Base-by-base conservation (phyloP, 2,888 invertebrate species). In the Calliphora vomitoria region DNA sequence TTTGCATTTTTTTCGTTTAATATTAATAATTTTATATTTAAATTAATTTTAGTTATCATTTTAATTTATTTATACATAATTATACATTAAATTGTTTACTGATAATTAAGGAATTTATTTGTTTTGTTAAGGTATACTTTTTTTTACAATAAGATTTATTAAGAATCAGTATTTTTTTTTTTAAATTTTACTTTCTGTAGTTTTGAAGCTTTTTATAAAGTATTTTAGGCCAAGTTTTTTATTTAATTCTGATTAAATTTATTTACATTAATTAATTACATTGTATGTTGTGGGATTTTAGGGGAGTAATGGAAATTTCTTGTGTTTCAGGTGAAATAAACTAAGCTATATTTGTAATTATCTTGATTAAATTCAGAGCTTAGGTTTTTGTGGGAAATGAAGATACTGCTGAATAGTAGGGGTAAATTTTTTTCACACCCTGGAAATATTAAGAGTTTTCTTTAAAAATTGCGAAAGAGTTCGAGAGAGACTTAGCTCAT, bases 21-120 rank as follows among this genome's bases (percentile, higher is more conserved):
- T 68, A 76, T 41, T 55, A n/a, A 50, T 60, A 25, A 75, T 72
- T 69, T 15, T 41, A 69, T 53, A 69, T 76, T 64, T 75, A 38
- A 75, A 82, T 47, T 55, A 60, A 38, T 75, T 44, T 55, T 72
- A 53, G 35, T 64, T 64, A 55, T 81, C 44, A 38, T 71, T 69
- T 50, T 58, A 69, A 55, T 79, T 79, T 82, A 55, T 79, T 79
- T 82, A 20, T 79, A 82, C 80, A 80, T 80, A 82, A 78, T 89
- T 88, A n/a, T 78, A 86, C 88, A 87, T 69, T 47, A 38, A 64
- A 13, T 71, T 15, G 44, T 82, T 81, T 80, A 78, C 88, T 80
- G 66, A 76, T 82, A 38, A 18, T 85, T 84, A 60, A 85, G 72
- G 75, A 60, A 41, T 74, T 55, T 58, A 20, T n/a, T 50, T 50